phyloP scores from a whole-genome alignment of 2,113 vertebrate species.

The Neotragus pygmaeus region DNA sequence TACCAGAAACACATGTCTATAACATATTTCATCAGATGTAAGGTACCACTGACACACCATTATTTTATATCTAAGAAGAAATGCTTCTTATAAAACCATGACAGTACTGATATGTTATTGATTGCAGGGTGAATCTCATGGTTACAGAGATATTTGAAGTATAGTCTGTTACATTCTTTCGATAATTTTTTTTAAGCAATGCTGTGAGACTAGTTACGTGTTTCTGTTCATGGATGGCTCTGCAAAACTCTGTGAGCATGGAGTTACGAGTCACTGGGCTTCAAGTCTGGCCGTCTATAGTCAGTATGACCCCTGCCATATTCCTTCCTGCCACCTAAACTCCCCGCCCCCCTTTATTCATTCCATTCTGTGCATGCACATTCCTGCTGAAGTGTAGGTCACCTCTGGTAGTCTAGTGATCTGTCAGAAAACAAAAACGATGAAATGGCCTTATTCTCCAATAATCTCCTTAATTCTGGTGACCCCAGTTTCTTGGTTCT shows the following conservation, averaged over 20 bases:
- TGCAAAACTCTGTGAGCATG: neutral
- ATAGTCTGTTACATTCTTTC: neutral
- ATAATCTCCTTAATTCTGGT: neutral
- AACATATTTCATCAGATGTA: neutral
- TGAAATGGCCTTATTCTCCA: neutral
- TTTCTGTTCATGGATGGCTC: no score
- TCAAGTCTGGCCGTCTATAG: fast-evolving
- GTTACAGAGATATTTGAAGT: neutral
- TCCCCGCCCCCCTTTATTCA: neutral
- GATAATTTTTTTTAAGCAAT: neutral
- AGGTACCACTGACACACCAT: neutral
- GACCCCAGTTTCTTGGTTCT: neutral
- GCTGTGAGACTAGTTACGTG: neutral
- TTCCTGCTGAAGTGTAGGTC: neutral
- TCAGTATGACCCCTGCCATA: neutral
- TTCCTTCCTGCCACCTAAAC: neutral
- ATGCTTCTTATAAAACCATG: neutral
- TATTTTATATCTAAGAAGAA: constrained; percentile 22
- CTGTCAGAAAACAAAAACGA: neutral
- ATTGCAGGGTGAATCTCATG: neutral
- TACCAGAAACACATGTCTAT: neutral
- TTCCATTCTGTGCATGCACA: neutral
- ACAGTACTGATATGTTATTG: neutral
- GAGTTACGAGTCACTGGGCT: neutral
- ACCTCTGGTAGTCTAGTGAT: neutral